phyloP scores from a whole-genome alignment of 2,113 vertebrate species.

The Scomber japonicus region DNA sequence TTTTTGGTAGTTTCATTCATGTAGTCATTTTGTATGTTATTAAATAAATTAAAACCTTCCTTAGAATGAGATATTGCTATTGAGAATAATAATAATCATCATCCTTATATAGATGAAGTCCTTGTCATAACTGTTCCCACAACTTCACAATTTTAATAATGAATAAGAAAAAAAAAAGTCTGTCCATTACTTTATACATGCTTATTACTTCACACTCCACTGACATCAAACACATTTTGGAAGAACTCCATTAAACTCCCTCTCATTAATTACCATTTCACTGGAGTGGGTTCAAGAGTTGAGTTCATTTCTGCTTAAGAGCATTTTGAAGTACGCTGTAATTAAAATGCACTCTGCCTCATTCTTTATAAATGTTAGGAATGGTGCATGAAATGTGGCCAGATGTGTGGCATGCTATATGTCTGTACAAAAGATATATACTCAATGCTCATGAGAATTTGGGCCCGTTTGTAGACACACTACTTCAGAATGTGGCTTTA shows the following conservation, averaged over 20 bases:
- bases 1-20: no score
- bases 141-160: no score
- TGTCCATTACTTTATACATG: conserved; percentile 11
- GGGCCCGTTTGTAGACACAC: neutral
- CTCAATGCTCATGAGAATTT: neutral
- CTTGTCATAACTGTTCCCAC: no score
- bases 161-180: neutral
- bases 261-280: conserved; percentile 72
- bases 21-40: no score
- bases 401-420: conserved; percentile 35
- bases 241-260: conserved; percentile 62
- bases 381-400: conserved; percentile 56
- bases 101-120: no score
- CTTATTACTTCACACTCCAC: conserved; percentile 27
- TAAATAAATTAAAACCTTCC: no score
- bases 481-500: neutral
- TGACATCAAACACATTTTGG: conserved; percentile 50
- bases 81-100: no score
- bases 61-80: no score
- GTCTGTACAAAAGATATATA: conserved; percentile 3
- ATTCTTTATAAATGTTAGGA: conserved; percentile 56
- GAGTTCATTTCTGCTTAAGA: conserved; percentile 74
- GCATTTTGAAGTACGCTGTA: conserved; percentile 73
- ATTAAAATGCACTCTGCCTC: conserved; percentile 77
- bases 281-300: conserved; percentile 70